phyloP scores from a whole-genome alignment of 1,140 invertebrate species.

The Drosophila nigromelanica region DNA sequence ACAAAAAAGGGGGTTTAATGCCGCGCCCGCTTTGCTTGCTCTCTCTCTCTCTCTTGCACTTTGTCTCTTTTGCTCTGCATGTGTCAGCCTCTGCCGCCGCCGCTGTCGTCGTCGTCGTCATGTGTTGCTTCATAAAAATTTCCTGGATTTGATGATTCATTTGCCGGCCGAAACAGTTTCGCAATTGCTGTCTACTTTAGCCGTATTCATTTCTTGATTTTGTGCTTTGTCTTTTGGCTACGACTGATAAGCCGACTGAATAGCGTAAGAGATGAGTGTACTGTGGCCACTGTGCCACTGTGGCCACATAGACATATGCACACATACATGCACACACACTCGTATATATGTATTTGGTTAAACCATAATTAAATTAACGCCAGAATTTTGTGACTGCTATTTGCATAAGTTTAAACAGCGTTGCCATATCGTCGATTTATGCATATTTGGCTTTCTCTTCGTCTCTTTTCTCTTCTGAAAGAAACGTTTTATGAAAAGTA shows the following conservation, averaged over 20 bases:
- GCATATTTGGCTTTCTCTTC: too few relatives aligned
- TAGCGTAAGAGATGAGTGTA: neutral
- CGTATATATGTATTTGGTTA: neutral
- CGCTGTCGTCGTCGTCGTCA: too few relatives aligned
- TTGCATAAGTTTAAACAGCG: too few relatives aligned
- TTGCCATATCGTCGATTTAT: too few relatives aligned
- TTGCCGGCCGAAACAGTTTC: constrained; percentile 39
- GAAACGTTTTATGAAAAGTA: too few relatives aligned
- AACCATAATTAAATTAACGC: too few relatives aligned
- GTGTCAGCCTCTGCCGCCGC: constrained; percentile 18
- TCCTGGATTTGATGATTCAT: constrained; percentile 46
- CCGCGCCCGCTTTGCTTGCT: constrained; percentile 6
- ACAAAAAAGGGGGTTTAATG: constrained; percentile 11
- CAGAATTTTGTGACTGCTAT: too few relatives aligned
- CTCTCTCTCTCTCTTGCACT: neutral
- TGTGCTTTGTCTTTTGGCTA: constrained; percentile 1
- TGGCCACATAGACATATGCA: neutral
- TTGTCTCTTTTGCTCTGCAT: constrained; percentile 4
- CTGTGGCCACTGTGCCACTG: too few relatives aligned
- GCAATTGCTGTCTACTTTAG: constrained; percentile 20
- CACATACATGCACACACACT: neutral
- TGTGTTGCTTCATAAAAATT: constrained; percentile 65
- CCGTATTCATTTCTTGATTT: constrained; percentile 27
- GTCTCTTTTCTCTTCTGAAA: too few relatives aligned
- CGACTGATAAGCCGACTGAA: neutral